Evolutionary conservation across 1,140 invertebrate genomes (phyloP).

Genomic region (Drosophila repletoides): DNA sequence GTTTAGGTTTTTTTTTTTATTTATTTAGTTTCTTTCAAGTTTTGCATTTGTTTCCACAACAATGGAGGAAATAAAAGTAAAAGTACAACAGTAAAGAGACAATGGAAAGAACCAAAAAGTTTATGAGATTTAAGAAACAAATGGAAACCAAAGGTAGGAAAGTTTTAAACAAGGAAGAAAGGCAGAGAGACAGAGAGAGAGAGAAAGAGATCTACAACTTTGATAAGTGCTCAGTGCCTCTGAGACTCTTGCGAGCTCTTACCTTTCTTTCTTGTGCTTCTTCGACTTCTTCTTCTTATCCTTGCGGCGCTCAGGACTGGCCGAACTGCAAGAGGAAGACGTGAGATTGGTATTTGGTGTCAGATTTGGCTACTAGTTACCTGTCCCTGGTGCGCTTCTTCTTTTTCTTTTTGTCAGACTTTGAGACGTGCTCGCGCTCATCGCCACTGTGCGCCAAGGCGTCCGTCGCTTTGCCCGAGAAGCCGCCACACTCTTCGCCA

Average conservation of each 20-base stretch:
- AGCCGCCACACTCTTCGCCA: slow-evolving; percentile 38
- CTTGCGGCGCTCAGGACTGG: slow-evolving; percentile 86
- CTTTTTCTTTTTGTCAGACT: slow-evolving; percentile 84
- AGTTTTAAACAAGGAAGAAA: too few species aligned
- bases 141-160: slow-evolving; percentile 16
- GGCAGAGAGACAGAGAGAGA: too few species aligned
- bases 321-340: slow-evolving; percentile 82
- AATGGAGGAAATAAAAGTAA: slow-evolving; percentile 27
- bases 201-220: slow-evolving; percentile 57
- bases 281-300: slow-evolving; percentile 88
- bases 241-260: slow-evolving; percentile 50
- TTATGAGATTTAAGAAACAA: slow-evolving; percentile 17
- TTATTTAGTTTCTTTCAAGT: too few species aligned
- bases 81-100: slow-evolving; percentile 28
- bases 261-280: slow-evolving; percentile 88
- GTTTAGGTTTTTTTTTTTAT: slow-evolving; percentile 17
- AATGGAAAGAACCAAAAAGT: slow-evolving; percentile 17
- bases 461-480: slow-evolving; percentile 24
- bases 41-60: slow-evolving; percentile 14
- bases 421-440: slow-evolving; percentile 70
- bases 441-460: slow-evolving; percentile 41
- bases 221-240: slow-evolving; percentile 1
- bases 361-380: slow-evolving; percentile 32
- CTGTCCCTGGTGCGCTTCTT: slow-evolving; percentile 77
- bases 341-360: neutral